Evolutionary conservation across 2,888 invertebrate genomes (phyloP).

Genomic region (Drosophila neonasuta): DNA sequence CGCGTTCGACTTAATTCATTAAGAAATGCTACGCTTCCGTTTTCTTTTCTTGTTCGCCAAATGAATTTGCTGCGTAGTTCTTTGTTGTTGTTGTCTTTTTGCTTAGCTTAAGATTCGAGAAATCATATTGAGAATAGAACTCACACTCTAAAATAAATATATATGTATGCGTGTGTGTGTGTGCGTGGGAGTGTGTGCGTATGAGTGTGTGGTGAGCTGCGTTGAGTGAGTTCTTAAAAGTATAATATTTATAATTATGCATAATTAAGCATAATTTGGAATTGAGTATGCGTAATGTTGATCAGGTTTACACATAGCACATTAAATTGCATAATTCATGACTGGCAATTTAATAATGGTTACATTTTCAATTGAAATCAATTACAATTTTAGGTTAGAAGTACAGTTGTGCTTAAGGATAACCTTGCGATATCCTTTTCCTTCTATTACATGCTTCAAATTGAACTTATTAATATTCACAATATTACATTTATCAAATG

Average conservation of each 20-base stretch:
- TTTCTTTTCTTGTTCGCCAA: constrained; percentile 26
- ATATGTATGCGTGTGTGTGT: background rate
- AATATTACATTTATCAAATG: constrained; percentile 38
- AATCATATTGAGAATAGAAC: constrained; percentile 22
- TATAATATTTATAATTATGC: constrained; percentile 17
- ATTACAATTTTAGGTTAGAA: constrained; percentile 4
- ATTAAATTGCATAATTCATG: constrained; percentile 54
- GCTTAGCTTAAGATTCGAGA: constrained; percentile 49
- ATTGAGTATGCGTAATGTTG: constrained; percentile 49
- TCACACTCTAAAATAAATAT: constrained; percentile 34
- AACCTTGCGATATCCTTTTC: constrained; percentile 4
- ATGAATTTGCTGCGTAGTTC: constrained; percentile 13
- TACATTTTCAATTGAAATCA: constrained; percentile 10
- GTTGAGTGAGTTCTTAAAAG: constrained; percentile 35
- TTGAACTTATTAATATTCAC: constrained; percentile 40
- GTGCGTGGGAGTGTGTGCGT: background rate
- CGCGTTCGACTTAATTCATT: constrained; percentile 29
- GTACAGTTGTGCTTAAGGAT: constrained; percentile 21
- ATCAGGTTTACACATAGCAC: constrained; percentile 29
- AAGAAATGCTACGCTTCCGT: constrained; percentile 17
- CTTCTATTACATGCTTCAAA: constrained; percentile 16
- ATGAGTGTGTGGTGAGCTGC: constrained; percentile 19
- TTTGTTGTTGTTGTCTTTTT: constrained; percentile 45
- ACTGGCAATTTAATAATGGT: constrained; percentile 37
- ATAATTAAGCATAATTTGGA: constrained; percentile 60